Percentiles rank a stretch among this genome's conserved stretches.
phyloP scores from a whole-genome alignment of 2,888 invertebrate genomes.

The Dryobotodes eremita region DNA sequence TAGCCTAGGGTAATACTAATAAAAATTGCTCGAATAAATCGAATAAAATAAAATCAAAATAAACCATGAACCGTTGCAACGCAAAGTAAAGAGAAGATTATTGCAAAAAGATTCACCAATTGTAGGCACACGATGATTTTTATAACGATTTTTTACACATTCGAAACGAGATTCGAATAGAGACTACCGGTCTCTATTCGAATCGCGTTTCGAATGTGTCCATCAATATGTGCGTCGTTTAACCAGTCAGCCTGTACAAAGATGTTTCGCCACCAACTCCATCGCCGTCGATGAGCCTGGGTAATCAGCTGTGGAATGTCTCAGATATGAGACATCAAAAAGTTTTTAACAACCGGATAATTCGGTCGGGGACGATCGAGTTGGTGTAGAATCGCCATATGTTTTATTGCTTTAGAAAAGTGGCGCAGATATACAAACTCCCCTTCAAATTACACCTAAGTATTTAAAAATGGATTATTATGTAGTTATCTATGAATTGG shows the following conservation, averaged over 20 bases:
- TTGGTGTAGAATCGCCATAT: too few species aligned
- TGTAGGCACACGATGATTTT: too few species aligned
- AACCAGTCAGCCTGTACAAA: neutral
- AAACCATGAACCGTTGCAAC: neutral
- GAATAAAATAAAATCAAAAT: neutral
- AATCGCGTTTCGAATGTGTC: neutral
- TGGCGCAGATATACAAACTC: neutral
- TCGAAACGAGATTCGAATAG: neutral
- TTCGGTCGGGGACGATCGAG: neutral
- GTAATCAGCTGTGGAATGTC: neutral
- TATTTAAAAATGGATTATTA: neutral
- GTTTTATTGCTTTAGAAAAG: too few species aligned
- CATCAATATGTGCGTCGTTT: neutral
- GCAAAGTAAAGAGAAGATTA: neutral
- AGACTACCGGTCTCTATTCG: neutral
- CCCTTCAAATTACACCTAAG: neutral
- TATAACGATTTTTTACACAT: neutral
- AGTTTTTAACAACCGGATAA: neutral
- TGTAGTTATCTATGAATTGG: neutral
- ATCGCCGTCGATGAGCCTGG: neutral
- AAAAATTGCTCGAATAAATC: neutral
- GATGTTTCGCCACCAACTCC: neutral
- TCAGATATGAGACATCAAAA: neutral
- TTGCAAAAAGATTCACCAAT: neutral
- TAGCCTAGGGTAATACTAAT: neutral